Evolutionary conservation across 2,888 invertebrate genomes (phyloP), one percentile per base, ranked within the genome.

Genomic region (Caenorhabditis uteleia): DNA sequence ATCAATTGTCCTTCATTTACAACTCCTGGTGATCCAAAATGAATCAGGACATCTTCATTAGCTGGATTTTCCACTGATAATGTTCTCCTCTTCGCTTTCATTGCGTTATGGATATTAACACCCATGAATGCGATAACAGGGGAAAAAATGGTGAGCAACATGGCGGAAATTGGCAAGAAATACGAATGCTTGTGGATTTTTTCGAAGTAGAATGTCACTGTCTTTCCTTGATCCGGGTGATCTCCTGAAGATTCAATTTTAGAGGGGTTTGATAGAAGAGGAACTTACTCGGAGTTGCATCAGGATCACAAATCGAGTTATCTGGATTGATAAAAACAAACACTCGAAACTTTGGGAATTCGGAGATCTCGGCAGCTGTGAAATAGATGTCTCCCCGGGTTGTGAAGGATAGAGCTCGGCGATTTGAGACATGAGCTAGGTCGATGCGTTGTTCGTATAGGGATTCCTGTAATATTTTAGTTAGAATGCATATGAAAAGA

Each of bases 381-480:
- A 61, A 50, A 33, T 56, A 56, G 8, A 61, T 25, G 27, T 61
- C 61, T 1, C 55, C 61, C 38, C 61, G 20, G 33, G 21, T 34
- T 1, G 50, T 55, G 31, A 61, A 56, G 6, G 61, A 44, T 8
- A 61, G 3, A 0, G 21, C 16, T 39, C 59, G 18, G 16, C 43
- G 36, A 14, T 46, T 49, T 21, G 55, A 46, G 2, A 51, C 5
- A 20, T 47, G 34, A 6, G 50, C 33, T 0, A 45, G 16, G 10
- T 49, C 49, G 1, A 46, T 31, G 8, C 23, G 18, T 3, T 40
- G 38, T n/a, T 56, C 50, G 14, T 61, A 56, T 3, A 61, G 29
- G 16, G 61, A 43, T 20, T 55, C 43, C 55, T 61, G 46, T n/a
- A n/a, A n/a, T n/a, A n/a, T n/a, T n/a, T n/a, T n/a, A n/a, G n/a